Evolutionary conservation across 2,797 vertebrate genomes (phyloP), one percentile per base, ranked within the genome.

Genomic region (Myotis myotis): DNA sequence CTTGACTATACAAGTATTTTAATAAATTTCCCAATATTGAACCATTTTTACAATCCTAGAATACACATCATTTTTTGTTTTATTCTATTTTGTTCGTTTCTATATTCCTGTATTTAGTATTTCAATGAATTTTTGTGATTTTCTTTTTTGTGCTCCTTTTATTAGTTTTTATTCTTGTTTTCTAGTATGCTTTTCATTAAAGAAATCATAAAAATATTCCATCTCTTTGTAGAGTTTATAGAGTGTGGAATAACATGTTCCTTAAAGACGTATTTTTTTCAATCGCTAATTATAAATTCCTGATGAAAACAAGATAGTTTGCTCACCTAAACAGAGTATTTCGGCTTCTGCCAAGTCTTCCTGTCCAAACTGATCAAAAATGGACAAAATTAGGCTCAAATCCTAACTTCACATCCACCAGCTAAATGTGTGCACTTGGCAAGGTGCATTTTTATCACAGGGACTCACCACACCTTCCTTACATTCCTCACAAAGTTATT

Each of bases 341-440:
- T 94, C 51, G 84, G 25, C 16, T 87, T 57, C 68, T 68, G 28
- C 47, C 71, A 49, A 95, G 92, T 62, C 2, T 72, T 76, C 25
- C 44, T 89, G 22, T 30, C 62, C 44, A 87, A 33, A 12, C 64
- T 81, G 72, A 89, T 89, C 88, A 95, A 97, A 68, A 79, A 86
- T 74, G 28, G 30, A 94, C n/a, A 79, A 83, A 94, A 95, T 94
- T 85, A 82, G 83, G 85, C 55, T 88, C 74, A 38, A 84, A 72
- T 93, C 74, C 62, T 66, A 64, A 64, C 70, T 79, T 93, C 44
- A 91, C 68, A 91, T 86, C 91, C 62, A 88, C 86, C 33, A 66
- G 41, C 36, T 74, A 85, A 91, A 94, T 91, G 76, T 95, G 92
- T 94, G 19, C 51, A 62, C 30, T 74, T 93, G 79, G 86, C 83